These are phyloP conservation scores for Chionis minor DNA, from an alignment of 2,113 vertebrate genomes.

Conservation along the genomic window DNA sequence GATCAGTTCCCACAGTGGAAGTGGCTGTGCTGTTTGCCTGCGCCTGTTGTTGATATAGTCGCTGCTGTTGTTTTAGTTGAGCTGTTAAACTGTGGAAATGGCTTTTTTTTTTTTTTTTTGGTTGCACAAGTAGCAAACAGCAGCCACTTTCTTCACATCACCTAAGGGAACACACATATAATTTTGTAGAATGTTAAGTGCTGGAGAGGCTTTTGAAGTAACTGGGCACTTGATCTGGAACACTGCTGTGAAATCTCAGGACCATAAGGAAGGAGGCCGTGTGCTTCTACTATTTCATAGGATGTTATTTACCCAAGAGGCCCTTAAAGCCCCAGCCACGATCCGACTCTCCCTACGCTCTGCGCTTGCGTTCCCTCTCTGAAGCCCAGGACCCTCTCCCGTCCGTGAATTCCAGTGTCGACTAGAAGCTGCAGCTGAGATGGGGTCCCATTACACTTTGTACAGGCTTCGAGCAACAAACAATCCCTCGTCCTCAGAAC, in stretches of 20 bases:
- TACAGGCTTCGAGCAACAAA: neutral
- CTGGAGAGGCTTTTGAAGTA: neutral
- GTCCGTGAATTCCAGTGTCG: accelerated
- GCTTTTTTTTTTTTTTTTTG: neutral
- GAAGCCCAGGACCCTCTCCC: neutral
- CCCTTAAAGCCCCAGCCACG: neutral
- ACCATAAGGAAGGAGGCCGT: neutral
- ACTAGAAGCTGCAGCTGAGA: neutral
- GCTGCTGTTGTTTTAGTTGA: neutral
- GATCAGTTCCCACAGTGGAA: neutral
- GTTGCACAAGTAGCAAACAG: neutral
- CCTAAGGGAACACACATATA: neutral
- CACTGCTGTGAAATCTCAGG: neutral
- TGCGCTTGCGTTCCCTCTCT: neutral
- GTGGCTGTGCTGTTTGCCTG: neutral
- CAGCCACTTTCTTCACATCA: neutral
- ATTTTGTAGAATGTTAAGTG: neutral
- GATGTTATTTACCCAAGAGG: neutral
- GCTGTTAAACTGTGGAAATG: neutral
- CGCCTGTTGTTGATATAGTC: neutral
- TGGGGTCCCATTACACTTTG: neutral
- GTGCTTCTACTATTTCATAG: neutral
- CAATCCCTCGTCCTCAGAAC: neutral
- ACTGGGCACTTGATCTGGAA: neutral
- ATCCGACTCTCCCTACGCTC: neutral